Evolutionary conservation across 2,797 vertebrate species (phyloP).

Genomic region (Gymnocypris eckloni): DNA sequence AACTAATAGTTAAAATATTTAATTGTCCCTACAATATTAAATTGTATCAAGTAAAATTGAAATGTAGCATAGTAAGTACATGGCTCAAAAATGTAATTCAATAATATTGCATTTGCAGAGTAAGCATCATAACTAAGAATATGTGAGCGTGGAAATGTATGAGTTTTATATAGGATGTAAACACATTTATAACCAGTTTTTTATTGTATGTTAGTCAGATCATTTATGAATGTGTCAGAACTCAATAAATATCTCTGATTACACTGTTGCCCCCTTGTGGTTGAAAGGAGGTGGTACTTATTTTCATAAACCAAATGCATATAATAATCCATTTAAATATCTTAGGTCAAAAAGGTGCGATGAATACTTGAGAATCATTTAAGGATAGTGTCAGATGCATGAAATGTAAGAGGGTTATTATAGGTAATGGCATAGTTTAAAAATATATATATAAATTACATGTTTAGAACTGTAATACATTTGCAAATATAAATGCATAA

Average conservation of each 20-base stretch:
- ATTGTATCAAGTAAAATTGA: neutral
- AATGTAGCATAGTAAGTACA: neutral
- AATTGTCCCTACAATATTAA: neutral
- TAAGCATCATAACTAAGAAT: neutral
- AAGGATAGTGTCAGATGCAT: no score
- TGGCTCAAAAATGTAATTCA: neutral
- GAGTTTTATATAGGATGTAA: neutral
- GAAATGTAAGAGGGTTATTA: neutral
- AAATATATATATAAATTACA: no score
- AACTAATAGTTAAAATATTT: neutral
- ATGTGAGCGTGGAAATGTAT: neutral
- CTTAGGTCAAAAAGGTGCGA: no score
- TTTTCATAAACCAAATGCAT: neutral
- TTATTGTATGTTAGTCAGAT: no score
- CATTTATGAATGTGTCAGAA: no score
- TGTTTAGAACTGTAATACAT: neutral
- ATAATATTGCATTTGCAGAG: no score
- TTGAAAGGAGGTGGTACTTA: neutral
- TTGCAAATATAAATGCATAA: neutral
- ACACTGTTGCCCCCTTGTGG: slow-evolving; percentile 63
- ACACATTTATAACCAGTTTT: neutral
- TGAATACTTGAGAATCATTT: neutral
- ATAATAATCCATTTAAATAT: neutral
- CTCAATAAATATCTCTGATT: neutral
- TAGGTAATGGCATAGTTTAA: neutral